Conservation (phyloP, 2,888 invertebrate genomes). For the Nomada lathburiana region DNA sequence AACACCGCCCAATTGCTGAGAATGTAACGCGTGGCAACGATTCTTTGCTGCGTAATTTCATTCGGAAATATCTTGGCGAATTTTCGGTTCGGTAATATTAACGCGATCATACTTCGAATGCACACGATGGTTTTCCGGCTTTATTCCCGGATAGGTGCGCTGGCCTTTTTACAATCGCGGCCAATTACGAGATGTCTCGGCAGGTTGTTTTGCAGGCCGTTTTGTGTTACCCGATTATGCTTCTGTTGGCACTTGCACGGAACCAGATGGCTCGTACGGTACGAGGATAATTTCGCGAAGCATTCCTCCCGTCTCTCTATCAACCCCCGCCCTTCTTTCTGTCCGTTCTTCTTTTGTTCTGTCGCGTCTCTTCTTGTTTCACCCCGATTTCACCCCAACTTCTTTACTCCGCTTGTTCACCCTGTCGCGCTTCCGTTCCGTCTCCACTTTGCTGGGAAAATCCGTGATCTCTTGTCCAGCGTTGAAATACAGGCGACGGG, state of each 20-base stretch:
- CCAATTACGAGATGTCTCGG: conserved; percentile 74
- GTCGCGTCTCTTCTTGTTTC: neutral
- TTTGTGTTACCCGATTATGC: conserved; percentile 78
- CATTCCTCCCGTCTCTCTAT: conserved; percentile 18
- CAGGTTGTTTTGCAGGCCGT: conserved; percentile 70
- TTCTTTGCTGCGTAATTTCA: conserved; percentile 48
- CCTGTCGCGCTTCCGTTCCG: conserved; percentile 20
- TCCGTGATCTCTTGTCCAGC: conserved; percentile 44
- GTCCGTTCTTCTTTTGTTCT: neutral
- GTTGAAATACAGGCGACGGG: conserved; percentile 57
- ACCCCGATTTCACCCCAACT: neutral
- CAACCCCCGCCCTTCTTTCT: neutral
- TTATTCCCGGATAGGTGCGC: conserved; percentile 25
- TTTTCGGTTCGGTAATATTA: conserved; percentile 36
- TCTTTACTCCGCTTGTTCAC: conserved; percentile 5
- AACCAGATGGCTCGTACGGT: conserved; percentile 66
- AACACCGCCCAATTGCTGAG: neutral
- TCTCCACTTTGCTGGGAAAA: conserved; percentile 23
- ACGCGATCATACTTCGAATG: conserved; percentile 12
- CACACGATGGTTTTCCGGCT: conserved; percentile 51
- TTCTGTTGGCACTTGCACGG: conserved; percentile 46
- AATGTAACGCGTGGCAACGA: neutral
- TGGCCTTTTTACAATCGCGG: conserved; percentile 50
- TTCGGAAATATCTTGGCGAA: conserved; percentile 24
- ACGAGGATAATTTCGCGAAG: conserved; percentile 74